Conservation (phyloP, 1,140 invertebrate species). For the Drosophila novamexicana region DNA sequence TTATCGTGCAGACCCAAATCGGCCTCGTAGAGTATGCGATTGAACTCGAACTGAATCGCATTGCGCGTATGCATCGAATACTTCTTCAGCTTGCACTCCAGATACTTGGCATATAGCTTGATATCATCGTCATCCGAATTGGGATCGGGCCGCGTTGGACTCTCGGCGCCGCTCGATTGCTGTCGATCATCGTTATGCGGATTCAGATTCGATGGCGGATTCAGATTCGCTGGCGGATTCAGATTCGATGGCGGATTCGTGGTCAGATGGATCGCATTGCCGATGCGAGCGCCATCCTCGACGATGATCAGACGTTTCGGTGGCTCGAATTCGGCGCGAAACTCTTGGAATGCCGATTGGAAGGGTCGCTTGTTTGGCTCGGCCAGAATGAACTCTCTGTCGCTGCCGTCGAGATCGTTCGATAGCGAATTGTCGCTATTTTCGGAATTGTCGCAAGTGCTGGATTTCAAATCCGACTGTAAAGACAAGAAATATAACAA, state of each 20-base stretch:
- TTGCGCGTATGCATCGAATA: slow-evolving; percentile 5
- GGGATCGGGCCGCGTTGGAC: neutral
- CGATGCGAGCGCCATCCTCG: neutral
- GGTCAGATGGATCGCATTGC: neutral
- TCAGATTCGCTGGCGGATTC: too few species aligned
- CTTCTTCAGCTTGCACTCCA: slow-evolving; percentile 3
- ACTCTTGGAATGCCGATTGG: slow-evolving; percentile 2
- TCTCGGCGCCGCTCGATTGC: neutral
- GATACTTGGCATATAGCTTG: neutral
- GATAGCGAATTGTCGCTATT: neutral
- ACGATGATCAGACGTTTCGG: neutral
- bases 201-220: too few species aligned
- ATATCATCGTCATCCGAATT: slow-evolving; percentile 1
- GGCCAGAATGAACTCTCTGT: neutral
- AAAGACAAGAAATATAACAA: neutral
- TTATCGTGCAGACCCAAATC: slow-evolving; percentile 5
- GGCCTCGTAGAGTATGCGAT: slow-evolving; percentile 16
- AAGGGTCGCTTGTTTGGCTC: neutral
- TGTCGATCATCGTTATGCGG: too few species aligned
- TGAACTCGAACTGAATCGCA: slow-evolving; percentile 5
- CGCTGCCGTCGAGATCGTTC: neutral
- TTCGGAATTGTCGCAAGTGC: neutral
- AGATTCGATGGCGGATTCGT: too few species aligned
- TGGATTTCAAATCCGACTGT: neutral
- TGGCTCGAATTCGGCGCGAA: neutral